A percentile compares a stretch with the other conserved stretches of the same genome.
These are phyloP conservation scores for Ornithorhynchus anatinus DNA, from an alignment of 2,113 vertebrate species.

Conservation along the genomic window DNA sequence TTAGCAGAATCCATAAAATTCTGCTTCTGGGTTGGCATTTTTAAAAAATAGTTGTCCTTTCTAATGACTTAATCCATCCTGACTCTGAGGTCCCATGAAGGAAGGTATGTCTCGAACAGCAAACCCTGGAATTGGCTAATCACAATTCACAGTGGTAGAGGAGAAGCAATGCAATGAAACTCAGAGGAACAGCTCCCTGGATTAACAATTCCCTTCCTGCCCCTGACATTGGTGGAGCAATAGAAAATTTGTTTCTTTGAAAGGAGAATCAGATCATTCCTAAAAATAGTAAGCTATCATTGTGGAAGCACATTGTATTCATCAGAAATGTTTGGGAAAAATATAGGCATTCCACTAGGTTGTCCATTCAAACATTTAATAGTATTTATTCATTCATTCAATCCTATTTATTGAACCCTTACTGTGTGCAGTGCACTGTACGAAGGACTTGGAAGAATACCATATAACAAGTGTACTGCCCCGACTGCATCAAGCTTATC, in stretches of 20 bases:
- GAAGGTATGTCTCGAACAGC: not conserved
- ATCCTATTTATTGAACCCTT: too few relatives aligned
- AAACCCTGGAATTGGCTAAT: not conserved
- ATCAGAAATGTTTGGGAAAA: too few relatives aligned
- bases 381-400: too few relatives aligned
- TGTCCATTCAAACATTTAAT: too few relatives aligned
- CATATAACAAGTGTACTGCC: too few relatives aligned
- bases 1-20: not conserved
- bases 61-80: not conserved
- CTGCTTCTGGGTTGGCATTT: not conserved
- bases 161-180: not conserved
- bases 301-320: too few relatives aligned
- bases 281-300: too few relatives aligned
- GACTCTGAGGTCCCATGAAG: not conserved
- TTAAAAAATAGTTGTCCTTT: constrained; percentile 10
- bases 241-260: not conserved
- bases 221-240: not conserved
- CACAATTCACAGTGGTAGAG: not conserved
- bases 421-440: too few relatives aligned
- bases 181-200: not conserved
- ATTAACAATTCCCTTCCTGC: not conserved
- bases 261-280: not conserved
- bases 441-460: too few relatives aligned
- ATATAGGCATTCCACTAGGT: too few relatives aligned
- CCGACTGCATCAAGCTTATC: too few relatives aligned